These are phyloP conservation scores for Neoniphon sammara DNA, from an alignment of 2,797 vertebrate genomes.

Conservation along the genomic window DNA sequence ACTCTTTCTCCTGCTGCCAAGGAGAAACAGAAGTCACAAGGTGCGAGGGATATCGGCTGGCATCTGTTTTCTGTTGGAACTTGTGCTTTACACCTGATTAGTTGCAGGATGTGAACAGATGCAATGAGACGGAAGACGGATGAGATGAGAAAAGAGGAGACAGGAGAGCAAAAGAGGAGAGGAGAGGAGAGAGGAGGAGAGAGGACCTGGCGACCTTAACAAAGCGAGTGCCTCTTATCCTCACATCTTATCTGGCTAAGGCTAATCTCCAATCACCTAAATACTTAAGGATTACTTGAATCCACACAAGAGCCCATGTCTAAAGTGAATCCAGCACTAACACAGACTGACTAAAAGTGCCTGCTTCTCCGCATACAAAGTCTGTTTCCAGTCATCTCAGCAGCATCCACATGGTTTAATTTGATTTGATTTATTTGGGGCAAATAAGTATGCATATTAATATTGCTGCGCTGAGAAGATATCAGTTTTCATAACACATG, in stretches of 20 bases:
- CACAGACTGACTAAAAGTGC: slow-evolving; percentile 8
- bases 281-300: slow-evolving; percentile 50
- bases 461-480: too few relatives aligned
- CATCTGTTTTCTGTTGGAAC: slow-evolving; percentile 72
- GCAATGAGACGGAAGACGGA: slow-evolving; percentile 62
- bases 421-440: background rate
- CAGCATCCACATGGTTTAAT: background rate
- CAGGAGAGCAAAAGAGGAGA: background rate
- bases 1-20: background rate
- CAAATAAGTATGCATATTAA: background rate
- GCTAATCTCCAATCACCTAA: slow-evolving; percentile 65
- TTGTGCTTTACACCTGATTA: slow-evolving; percentile 77
- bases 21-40: slow-evolving; percentile 67
- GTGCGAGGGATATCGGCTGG: slow-evolving; percentile 72
- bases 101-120: slow-evolving; percentile 70
- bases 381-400: background rate
- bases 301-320: slow-evolving; percentile 11
- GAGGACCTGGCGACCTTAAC: slow-evolving; percentile 27
- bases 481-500: too few relatives aligned
- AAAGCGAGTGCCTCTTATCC: slow-evolving; percentile 61
- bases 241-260: slow-evolving; percentile 56
- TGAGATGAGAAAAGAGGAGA: slow-evolving; percentile 15
- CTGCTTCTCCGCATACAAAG: background rate
- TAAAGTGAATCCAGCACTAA: slow-evolving; percentile 2
- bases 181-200: background rate